A percentile compares a stretch with the other conserved stretches of the same genome.
These are phyloP conservation scores for Catocala nupta DNA, from an alignment of 2,888 invertebrate species.

Conservation along the genomic window DNA sequence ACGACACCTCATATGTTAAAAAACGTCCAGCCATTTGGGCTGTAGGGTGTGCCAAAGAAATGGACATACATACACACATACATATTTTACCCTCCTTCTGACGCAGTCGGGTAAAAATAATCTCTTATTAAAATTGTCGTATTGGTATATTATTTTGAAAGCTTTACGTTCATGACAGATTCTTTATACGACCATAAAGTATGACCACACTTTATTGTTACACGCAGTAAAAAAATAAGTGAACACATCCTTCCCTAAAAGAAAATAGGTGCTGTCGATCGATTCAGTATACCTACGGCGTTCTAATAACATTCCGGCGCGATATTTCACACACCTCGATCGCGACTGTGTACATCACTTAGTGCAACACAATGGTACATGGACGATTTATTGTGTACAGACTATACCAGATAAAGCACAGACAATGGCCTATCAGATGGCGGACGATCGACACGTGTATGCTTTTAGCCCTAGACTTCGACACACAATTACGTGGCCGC, in stretches of 20 bases:
- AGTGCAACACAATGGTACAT: conserved; percentile 73
- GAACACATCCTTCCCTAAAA: conserved; percentile 66
- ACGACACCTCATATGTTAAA: too few species aligned
- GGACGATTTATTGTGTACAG: conserved; percentile 83
- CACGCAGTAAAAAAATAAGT: conserved; percentile 26
- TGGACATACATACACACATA: too few species aligned
- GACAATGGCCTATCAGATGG: conserved; percentile 82
- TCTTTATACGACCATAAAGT: too few species aligned
- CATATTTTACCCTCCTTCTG: too few species aligned
- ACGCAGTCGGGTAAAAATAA: too few species aligned
- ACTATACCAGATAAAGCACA: conserved; percentile 76
- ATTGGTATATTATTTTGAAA: too few species aligned
- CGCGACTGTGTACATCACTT: conserved; percentile 66
- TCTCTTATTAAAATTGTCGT: too few species aligned
- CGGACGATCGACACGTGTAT: conserved; percentile 81
- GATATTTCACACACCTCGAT: conserved; percentile 72
- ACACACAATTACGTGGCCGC: conserved; percentile 82
- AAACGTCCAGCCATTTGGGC: too few species aligned
- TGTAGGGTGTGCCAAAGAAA: too few species aligned
- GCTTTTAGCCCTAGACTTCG: conserved; percentile 83
- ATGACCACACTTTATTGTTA: too few species aligned
- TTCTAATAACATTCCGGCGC: conserved; percentile 82
- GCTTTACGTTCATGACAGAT: too few species aligned
- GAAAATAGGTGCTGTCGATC: conserved; percentile 68
- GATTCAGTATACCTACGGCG: conserved; percentile 68